These are phyloP conservation scores for Amphipoea lucens DNA, from an alignment of 2,888 invertebrate species.

Conservation along the genomic window DNA sequence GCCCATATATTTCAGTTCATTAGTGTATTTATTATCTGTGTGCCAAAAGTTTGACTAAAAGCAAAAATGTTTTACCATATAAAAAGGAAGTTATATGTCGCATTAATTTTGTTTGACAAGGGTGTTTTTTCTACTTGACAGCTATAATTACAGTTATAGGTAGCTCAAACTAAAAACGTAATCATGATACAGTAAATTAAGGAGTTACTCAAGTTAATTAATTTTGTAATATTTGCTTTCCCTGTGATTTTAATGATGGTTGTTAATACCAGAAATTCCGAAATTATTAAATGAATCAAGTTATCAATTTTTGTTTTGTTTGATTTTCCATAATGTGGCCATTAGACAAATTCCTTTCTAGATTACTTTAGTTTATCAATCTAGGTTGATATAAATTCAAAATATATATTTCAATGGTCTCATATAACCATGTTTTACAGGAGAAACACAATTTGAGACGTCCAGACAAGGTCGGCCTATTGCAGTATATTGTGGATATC, in stretches of 20 bases:
- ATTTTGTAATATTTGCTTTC: neutral
- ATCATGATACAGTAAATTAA: neutral
- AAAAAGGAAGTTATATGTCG: neutral
- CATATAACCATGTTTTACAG: constrained; percentile 22
- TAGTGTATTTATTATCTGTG: neutral
- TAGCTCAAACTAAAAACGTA: neutral
- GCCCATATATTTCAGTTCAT: neutral
- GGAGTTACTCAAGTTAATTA: neutral
- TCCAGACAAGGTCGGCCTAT: constrained; percentile 37
- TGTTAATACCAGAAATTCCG: no score
- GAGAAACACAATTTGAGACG: constrained; percentile 15
- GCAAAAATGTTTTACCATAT: neutral
- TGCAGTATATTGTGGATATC: constrained; percentile 34
- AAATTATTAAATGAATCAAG: neutral
- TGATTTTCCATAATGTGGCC: neutral
- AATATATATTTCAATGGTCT: neutral
- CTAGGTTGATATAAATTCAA: neutral
- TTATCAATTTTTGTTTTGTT: neutral
- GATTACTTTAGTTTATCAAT: neutral
- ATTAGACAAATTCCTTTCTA: neutral
- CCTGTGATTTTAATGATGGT: neutral
- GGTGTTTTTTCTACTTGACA: neutral
- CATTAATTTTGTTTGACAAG: neutral
- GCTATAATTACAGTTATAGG: no score
- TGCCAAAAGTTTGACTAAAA: neutral